These are phyloP conservation scores for Cisticola juncidis DNA, from an alignment of 2,113 vertebrate genomes.

Conservation along the genomic window DNA sequence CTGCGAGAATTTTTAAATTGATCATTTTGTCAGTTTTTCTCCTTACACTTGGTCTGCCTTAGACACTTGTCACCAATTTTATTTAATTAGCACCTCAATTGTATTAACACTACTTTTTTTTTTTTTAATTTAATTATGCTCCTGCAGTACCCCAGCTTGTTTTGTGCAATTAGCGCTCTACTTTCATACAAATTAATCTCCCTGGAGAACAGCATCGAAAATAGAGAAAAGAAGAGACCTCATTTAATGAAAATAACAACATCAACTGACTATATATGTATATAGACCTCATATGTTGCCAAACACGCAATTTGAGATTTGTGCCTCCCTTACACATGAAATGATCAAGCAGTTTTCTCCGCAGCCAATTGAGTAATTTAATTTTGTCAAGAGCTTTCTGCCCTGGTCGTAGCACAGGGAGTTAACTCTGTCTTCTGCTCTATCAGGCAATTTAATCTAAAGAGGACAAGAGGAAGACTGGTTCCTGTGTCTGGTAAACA, in stretches of 20 bases:
- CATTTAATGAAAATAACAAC: slow-evolving; percentile 59
- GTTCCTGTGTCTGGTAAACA: slow-evolving; percentile 22
- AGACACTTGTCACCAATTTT: slow-evolving; percentile 70
- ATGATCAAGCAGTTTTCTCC: neutral
- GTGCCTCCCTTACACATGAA: neutral
- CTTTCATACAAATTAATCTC: slow-evolving; percentile 71
- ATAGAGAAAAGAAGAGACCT: slow-evolving; percentile 57
- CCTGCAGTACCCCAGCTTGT: slow-evolving; percentile 64
- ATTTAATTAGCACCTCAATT: slow-evolving; percentile 74
- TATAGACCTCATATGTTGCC: slow-evolving; percentile 27
- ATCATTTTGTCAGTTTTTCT: slow-evolving; percentile 66
- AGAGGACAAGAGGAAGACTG: slow-evolving; percentile 19
- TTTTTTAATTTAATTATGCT: slow-evolving; percentile 67
- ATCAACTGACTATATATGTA: slow-evolving; percentile 7
- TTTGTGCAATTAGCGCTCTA: slow-evolving; percentile 69
- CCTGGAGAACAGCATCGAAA: slow-evolving; percentile 53
- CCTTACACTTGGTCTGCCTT: slow-evolving; percentile 53
- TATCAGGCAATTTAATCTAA: slow-evolving; percentile 51
- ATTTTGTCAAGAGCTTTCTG: neutral
- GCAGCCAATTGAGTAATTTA: neutral
- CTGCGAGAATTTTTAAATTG: slow-evolving; percentile 38
- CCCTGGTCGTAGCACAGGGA: neutral
- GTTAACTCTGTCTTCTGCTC: slow-evolving; percentile 1
- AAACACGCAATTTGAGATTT: slow-evolving; percentile 33
- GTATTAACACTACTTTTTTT: slow-evolving; percentile 66